Conservation (phyloP, 2,888 invertebrate species). For the Hymenopus coronatus region DNA sequence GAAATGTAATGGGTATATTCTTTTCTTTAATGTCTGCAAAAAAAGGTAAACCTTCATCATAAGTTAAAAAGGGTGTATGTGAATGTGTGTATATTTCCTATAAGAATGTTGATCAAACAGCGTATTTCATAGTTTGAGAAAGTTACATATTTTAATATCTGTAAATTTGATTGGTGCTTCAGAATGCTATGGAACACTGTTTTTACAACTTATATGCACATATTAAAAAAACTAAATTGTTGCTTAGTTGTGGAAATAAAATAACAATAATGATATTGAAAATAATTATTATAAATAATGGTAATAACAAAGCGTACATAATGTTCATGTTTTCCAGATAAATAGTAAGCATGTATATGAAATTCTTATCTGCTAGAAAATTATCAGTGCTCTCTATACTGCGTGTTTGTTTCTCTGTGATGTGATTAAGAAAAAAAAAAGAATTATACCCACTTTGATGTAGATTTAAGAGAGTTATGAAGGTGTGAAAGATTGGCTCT, state of each 20-base stretch:
- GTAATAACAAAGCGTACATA: conserved; percentile 42
- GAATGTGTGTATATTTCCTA: not conserved
- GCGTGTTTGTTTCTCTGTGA: conserved; percentile 48
- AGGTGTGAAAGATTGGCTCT: conserved; percentile 2
- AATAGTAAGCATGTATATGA: conserved; percentile 28
- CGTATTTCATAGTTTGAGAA: not conserved
- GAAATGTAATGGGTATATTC: not conserved
- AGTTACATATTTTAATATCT: not conserved
- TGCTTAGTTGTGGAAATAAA: conserved; percentile 46
- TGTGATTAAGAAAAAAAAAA: conserved; percentile 47
- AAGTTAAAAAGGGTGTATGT: not conserved
- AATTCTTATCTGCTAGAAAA: conserved; percentile 28
- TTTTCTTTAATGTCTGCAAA: not conserved
- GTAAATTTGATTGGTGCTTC: conserved; percentile 10
- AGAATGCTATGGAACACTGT: conserved; percentile 29
- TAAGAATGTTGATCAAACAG: not conserved
- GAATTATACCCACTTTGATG: conserved; percentile 49
- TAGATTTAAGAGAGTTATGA: conserved; percentile 31
- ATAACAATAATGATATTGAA: conserved; percentile 43
- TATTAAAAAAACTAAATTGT: conserved; percentile 42
- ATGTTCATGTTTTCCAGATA: conserved; percentile 49
- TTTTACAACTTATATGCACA: conserved; percentile 31
- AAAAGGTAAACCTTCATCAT: not conserved
- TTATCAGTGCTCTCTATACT: conserved; percentile 32
- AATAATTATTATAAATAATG: conserved; percentile 41